Base-by-base conservation (phyloP, 2,113 vertebrate genomes). In the Philantomba maxwellii region DNA sequence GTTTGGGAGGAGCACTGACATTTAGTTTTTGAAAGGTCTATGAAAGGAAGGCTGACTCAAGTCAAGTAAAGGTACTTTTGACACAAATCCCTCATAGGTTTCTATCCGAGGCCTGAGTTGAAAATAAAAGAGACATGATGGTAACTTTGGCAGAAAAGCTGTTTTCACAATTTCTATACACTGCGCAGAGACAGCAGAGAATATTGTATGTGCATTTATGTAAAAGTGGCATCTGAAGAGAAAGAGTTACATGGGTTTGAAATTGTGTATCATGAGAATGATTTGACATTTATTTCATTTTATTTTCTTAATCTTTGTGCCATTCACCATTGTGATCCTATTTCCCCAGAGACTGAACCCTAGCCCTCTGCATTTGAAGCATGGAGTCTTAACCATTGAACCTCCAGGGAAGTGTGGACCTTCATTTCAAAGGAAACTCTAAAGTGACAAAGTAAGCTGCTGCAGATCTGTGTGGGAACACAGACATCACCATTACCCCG, bases 41-140 rank as follows among this genome's bases (percentile, higher is more conserved):
- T 17, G 43, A 75, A 92, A 75, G 16, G 28, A n/a, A 93, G 23
- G 8, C 43, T 88, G 30, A 55, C 49, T 82, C 77, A 57, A 92
- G 23, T 90, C 60, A 96, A 93, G 16, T 75, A 45, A 53, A 95
- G 25, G 45, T 92, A 92, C 75, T 94, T 87, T 92, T 53, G 93
- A 82, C 64, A 75, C 64, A 90, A 62, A 87, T 89, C 15, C 25
- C 36, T 55, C 94, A 28, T 30, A 28, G 62, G 30, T 95, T 95
- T 6, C 47, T 92, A 97, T 96, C 66, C 53, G 25, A 96, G 26
- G 49, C 14, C 45, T 77, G 36, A 66, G 55, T n/a, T 83, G 84
- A 94, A 97, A 95, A 92, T 93, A 90, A 96, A 66, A 55, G 64
- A 16, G 47, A 86, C 25, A 78, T 60, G 85, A 51, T 88, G 43